Percentiles rank a stretch among this genome's conserved stretches.
Evolutionary conservation across 1,140 invertebrate genomes (phyloP).

Genomic region (Drosophila parvula): DNA sequence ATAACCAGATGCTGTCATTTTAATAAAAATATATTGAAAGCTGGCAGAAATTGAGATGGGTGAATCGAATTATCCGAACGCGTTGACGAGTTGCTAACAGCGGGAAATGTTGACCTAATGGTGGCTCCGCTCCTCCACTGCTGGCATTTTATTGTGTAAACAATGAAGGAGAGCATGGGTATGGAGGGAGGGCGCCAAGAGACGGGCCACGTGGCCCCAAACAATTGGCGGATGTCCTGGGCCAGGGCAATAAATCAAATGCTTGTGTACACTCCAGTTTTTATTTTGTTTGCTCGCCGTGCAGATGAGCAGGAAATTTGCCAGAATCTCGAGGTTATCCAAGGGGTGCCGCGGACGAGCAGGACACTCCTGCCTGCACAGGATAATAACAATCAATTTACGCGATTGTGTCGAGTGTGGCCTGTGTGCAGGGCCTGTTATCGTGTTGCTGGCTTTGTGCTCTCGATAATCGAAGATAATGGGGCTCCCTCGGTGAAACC

Average conservation of each 20-base stretch:
- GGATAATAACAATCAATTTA: constrained; percentile 74
- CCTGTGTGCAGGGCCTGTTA: constrained; percentile 18
- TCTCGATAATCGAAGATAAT: constrained; percentile 70
- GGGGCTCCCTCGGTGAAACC: constrained; percentile 29
- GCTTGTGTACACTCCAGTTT: constrained; percentile 61
- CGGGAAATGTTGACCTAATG: constrained; percentile 51
- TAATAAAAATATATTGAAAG: constrained; percentile 64
- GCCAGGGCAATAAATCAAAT: constrained; percentile 63
- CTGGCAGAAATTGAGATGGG: constrained; percentile 50
- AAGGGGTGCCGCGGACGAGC: neutral
- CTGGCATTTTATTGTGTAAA: constrained; percentile 51
- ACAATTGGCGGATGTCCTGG: constrained; percentile 63
- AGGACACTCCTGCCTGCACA: constrained; percentile 20
- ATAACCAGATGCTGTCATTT: constrained; percentile 56
- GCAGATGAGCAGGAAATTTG: constrained; percentile 62
- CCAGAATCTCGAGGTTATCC: constrained; percentile 34
- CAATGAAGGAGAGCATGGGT: neutral
- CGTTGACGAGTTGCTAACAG: constrained; percentile 53
- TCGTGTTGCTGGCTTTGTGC: constrained; percentile 17
- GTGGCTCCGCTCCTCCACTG: constrained; percentile 9
- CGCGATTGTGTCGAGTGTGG: constrained; percentile 44
- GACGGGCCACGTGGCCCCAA: constrained; percentile 41
- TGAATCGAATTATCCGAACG: constrained; percentile 45
- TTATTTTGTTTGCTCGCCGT: constrained; percentile 57
- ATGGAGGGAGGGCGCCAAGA: neutral